phyloP scores from a whole-genome alignment of 2,888 invertebrate species.

The Cantharis lateralis region DNA sequence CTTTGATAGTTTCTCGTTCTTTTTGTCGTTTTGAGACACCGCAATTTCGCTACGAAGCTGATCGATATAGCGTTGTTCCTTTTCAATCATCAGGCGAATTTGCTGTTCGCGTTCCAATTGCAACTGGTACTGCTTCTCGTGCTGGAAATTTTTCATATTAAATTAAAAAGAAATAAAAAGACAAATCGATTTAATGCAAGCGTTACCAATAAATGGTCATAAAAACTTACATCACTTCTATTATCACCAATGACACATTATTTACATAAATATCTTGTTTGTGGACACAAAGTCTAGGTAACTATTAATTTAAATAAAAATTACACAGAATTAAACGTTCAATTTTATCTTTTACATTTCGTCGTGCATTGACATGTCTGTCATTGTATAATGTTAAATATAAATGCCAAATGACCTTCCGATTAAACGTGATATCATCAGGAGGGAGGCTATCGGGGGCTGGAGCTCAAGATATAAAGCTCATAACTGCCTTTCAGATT shows the following conservation, averaged over 20 bases:
- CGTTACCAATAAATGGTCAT: neutral
- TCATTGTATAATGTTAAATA: no score
- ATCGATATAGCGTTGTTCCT: slow-evolving; percentile 82
- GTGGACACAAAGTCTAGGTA: slow-evolving; percentile 8
- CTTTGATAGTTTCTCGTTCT: slow-evolving; percentile 60
- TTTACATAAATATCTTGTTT: slow-evolving; percentile 8
- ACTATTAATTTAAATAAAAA: neutral
- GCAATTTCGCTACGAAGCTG: slow-evolving; percentile 72
- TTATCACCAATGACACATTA: slow-evolving; percentile 10
- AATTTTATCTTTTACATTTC: neutral
- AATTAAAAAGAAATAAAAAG: neutral
- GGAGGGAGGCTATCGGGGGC: no score
- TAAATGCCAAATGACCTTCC: no score
- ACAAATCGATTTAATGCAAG: neutral
- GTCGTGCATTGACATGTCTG: neutral
- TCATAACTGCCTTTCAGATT: no score
- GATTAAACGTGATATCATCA: no score
- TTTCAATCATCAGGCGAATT: slow-evolving; percentile 86
- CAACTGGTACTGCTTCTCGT: slow-evolving; percentile 83
- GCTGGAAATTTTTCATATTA: slow-evolving; percentile 59
- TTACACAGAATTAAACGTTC: neutral
- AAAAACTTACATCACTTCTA: slow-evolving; percentile 8
- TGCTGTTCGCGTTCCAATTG: slow-evolving; percentile 84
- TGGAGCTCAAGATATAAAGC: no score
- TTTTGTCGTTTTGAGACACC: slow-evolving; percentile 55